A percentile compares a stretch with the other conserved stretches of the same genome.
phyloP scores from a whole-genome alignment of 2,888 invertebrate genomes.

The Ophonus ardosiacus region DNA sequence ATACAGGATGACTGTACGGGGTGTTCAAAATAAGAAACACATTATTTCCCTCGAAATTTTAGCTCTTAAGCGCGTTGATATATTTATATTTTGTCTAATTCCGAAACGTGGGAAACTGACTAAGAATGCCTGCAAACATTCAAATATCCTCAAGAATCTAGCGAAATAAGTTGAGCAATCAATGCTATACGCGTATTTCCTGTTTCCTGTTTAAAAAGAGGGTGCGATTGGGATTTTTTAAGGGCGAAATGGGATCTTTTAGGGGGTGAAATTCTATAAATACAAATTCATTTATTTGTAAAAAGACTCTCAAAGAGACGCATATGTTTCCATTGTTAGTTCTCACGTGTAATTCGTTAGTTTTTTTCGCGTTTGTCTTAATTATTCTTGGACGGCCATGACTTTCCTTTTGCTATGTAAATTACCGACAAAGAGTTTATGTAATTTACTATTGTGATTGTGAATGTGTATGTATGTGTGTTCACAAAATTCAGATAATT shows the following conservation, averaged over 20 bases:
- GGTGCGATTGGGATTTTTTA: constrained; percentile 71
- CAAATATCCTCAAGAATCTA: constrained; percentile 22
- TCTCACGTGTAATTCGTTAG: constrained; percentile 30
- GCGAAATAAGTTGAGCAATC: constrained; percentile 12
- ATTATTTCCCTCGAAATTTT: too few species aligned
- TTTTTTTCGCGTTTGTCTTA: constrained; percentile 20
- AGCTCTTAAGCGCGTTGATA: background rate
- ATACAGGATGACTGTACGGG: too few species aligned
- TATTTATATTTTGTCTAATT: constrained; percentile 21
- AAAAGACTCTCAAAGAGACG: constrained; percentile 9
- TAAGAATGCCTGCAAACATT: background rate
- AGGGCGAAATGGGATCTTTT: constrained; percentile 72
- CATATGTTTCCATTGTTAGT: constrained; percentile 19
- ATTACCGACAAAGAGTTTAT: background rate
- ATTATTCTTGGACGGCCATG: constrained; percentile 40
- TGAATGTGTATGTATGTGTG: background rate
- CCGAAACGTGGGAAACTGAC: constrained; percentile 12
- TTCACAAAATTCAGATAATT: background rate
- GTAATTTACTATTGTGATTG: background rate
- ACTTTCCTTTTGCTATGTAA: constrained; percentile 27
- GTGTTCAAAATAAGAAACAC: too few species aligned
- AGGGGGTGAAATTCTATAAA: constrained; percentile 55
- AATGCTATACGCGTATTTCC: constrained; percentile 68
- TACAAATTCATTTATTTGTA: constrained; percentile 62
- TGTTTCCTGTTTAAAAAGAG: constrained; percentile 72